Conservation (phyloP, 2,888 invertebrate genomes). For the Scaptodrosophila latifasciaeformis region DNA sequence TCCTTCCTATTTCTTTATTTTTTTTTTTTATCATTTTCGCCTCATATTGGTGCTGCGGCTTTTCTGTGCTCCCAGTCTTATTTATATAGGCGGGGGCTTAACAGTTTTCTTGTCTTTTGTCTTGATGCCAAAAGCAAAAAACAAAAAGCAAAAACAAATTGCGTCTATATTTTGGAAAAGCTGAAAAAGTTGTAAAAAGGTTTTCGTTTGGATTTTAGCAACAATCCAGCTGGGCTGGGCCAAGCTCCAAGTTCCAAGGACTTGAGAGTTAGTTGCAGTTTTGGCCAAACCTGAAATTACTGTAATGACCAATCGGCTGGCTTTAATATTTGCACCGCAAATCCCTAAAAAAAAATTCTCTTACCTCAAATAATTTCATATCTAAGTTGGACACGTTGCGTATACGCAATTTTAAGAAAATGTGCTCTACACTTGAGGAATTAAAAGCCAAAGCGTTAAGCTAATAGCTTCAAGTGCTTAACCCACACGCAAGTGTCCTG, state of each 20-base stretch:
- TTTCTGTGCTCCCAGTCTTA: constrained; percentile 35
- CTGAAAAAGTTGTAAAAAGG: constrained; percentile 62
- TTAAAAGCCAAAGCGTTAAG: constrained; percentile 52
- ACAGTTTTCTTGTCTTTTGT: constrained; percentile 26
- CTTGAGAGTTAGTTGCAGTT: too few relatives aligned
- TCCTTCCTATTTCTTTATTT: constrained; percentile 17
- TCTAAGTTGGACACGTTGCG: constrained; percentile 26
- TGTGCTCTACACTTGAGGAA: too few relatives aligned
- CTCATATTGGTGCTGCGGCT: too few relatives aligned
- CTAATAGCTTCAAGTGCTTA: constrained; percentile 64
- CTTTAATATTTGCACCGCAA: constrained; percentile 47
- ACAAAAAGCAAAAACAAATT: too few relatives aligned
- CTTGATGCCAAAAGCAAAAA: too few relatives aligned
- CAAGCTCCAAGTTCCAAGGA: too few relatives aligned
- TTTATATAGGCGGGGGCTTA: constrained; percentile 42
- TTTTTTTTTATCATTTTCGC: too few relatives aligned
- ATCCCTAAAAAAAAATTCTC: constrained; percentile 3
- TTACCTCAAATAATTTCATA: too few relatives aligned
- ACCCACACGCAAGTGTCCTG: constrained; percentile 33
- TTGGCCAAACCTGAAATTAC: too few relatives aligned
- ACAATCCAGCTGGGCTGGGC: constrained; percentile 49
- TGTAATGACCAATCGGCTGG: too few relatives aligned
- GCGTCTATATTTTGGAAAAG: too few relatives aligned
- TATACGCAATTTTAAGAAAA: constrained; percentile 53
- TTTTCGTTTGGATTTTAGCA: constrained; percentile 28